Percentiles rank a stretch among this genome's conserved stretches.
These are phyloP conservation scores for Drosophila robusta DNA, from an alignment of 2,888 invertebrate genomes.

Conservation along the genomic window DNA sequence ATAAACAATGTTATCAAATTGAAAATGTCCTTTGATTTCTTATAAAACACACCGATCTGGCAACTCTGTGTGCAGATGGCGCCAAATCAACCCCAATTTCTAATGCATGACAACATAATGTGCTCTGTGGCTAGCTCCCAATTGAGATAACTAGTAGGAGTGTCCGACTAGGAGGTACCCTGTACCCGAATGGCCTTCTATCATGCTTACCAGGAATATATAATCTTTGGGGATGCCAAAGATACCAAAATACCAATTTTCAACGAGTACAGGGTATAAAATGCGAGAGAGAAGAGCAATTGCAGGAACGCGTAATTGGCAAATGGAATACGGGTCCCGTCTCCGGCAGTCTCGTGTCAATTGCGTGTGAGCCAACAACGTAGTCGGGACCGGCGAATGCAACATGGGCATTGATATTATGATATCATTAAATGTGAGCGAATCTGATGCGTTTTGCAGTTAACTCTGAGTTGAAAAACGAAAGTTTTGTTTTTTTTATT, in stretches of 20 bases:
- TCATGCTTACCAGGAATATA: no score
- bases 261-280: background rate
- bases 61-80: slow-evolving; percentile 16
- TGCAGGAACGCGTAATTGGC: slow-evolving; percentile 33
- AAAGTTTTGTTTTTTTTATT: background rate
- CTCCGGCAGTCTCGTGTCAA: slow-evolving; percentile 55
- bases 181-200: no score
- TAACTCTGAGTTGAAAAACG: slow-evolving; percentile 17
- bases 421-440: slow-evolving; percentile 44
- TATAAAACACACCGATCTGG: background rate
- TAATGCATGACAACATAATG: background rate
- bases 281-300: slow-evolving; percentile 3
- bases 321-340: slow-evolving; percentile 29
- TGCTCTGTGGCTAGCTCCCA: no score
- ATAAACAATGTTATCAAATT: background rate
- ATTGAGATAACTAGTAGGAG: no score
- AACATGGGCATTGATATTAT: slow-evolving; percentile 35
- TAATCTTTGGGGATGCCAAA: no score
- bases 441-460: slow-evolving; percentile 10
- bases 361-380: slow-evolving; percentile 61
- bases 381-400: slow-evolving; percentile 50
- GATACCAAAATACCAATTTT: no score
- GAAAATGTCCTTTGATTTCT: background rate
- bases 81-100: slow-evolving; percentile 20
- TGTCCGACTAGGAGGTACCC: no score